Evolutionary conservation across 2,888 invertebrate species (phyloP).

Genomic region (Eristalis pertinax): DNA sequence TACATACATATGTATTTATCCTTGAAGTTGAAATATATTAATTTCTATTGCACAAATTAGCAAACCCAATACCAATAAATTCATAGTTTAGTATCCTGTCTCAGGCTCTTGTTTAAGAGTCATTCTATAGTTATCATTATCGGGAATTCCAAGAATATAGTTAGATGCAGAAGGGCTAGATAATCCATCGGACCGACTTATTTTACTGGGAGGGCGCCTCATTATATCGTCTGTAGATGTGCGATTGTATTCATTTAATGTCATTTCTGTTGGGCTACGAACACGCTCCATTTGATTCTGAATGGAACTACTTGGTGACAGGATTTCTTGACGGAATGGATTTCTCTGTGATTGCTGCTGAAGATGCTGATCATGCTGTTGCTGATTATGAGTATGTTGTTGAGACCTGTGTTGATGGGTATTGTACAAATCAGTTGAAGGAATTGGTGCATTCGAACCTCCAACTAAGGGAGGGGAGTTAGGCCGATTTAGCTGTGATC

Average conservation of each 20-base stretch:
- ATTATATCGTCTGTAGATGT: conserved; percentile 77
- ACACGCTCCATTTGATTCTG: conserved; percentile 66
- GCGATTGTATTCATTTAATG: conserved; percentile 80
- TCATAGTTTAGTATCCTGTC: conserved; percentile 78
- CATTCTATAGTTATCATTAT: conserved; percentile 79
- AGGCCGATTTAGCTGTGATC: conserved; percentile 52
- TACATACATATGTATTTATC: neutral
- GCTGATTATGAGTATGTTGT: conserved; percentile 69
- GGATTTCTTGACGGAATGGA: conserved; percentile 72
- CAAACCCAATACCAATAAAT: conserved; percentile 65
- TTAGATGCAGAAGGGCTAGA: conserved; percentile 73
- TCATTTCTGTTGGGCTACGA: conserved; percentile 80
- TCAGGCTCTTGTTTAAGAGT: conserved; percentile 81
- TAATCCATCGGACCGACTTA: conserved; percentile 76
- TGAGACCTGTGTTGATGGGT: conserved; percentile 52
- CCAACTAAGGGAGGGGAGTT: conserved; percentile 50
- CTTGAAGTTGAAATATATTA: conserved; percentile 38
- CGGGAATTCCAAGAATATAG: conserved; percentile 76
- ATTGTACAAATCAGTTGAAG: conserved; percentile 46
- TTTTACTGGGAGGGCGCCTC: conserved; percentile 78
- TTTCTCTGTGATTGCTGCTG: conserved; percentile 45
- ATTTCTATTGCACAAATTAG: conserved; percentile 65
- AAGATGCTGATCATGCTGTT: conserved; percentile 62
- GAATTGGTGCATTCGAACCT: conserved; percentile 55
- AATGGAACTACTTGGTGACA: conserved; percentile 70